phyloP scores from a whole-genome alignment of 2,797 vertebrate species.

The Diglossa cyanea region DNA sequence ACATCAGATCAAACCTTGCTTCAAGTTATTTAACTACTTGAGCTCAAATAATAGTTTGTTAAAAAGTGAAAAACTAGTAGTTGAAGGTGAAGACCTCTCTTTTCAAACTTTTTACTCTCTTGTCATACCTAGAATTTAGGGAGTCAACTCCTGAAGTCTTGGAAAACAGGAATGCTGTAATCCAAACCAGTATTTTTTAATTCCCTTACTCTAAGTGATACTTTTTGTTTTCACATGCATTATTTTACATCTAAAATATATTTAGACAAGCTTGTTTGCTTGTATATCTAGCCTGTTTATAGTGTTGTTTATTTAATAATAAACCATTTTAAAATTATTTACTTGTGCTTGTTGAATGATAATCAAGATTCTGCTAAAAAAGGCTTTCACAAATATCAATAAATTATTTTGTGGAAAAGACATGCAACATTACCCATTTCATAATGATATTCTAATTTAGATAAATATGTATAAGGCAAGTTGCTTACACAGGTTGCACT shows the following conservation, averaged over 20 bases:
- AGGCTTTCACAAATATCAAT: slow-evolving; percentile 5
- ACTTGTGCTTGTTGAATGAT: neutral
- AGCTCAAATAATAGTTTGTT: neutral
- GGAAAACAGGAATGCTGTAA: neutral
- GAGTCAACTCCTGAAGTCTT: neutral
- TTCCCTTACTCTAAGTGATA: neutral
- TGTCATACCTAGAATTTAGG: neutral
- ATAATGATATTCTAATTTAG: neutral
- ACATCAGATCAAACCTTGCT: neutral
- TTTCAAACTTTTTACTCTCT: neutral
- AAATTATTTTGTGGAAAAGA: neutral
- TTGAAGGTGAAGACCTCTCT: neutral
- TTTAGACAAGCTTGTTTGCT: slow-evolving; percentile 8
- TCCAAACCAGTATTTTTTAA: neutral
- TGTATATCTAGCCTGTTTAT: slow-evolving; percentile 2
- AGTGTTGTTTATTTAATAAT: slow-evolving; percentile 26
- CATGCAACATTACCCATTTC: neutral
- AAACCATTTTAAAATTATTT: neutral
- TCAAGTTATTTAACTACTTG: neutral
- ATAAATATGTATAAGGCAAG: neutral
- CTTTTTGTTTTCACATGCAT: neutral
- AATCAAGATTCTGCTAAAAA: slow-evolving; percentile 20
- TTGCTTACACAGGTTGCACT: neutral
- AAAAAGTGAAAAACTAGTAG: neutral
- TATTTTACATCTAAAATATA: neutral